A percentile compares a stretch with the other conserved stretches of the same genome.
These are phyloP conservation scores for Liparis tanakae DNA, from an alignment of 2,797 vertebrate species.

Conservation along the genomic window DNA sequence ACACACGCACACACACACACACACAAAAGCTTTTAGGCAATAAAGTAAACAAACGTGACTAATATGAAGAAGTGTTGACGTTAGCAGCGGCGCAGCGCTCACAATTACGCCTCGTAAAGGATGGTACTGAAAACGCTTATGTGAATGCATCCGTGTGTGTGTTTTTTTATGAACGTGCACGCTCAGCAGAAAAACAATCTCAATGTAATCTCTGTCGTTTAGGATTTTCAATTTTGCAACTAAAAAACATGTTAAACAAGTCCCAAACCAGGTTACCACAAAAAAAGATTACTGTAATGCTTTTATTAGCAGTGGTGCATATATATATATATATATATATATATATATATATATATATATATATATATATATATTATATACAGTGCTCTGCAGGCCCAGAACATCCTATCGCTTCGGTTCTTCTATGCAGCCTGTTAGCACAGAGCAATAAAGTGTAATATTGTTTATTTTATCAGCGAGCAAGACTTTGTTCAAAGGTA, in stretches of 20 bases:
- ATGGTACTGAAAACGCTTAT: slow-evolving; percentile 20
- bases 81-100: slow-evolving; percentile 53
- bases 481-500: neutral
- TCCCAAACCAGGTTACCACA: slow-evolving; percentile 42
- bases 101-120: slow-evolving; percentile 56
- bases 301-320: slow-evolving; percentile 36
- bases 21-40: slow-evolving; percentile 68
- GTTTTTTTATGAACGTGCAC: slow-evolving; percentile 26
- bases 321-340: slow-evolving; percentile 33
- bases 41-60: slow-evolving; percentile 74
- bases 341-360: slow-evolving; percentile 41
- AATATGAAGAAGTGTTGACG: slow-evolving; percentile 72
- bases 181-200: slow-evolving; percentile 42
- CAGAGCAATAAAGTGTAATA: slow-evolving; percentile 16
- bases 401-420: slow-evolving; percentile 30
- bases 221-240: slow-evolving; percentile 47
- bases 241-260: slow-evolving; percentile 44
- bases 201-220: slow-evolving; percentile 42
- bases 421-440: slow-evolving; percentile 1
- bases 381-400: slow-evolving; percentile 3
- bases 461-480: slow-evolving; percentile 2
- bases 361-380: slow-evolving; percentile 37
- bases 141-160: slow-evolving; percentile 29
- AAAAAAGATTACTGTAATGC: slow-evolving; percentile 32
- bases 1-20: slow-evolving; percentile 34